A percentile compares a stretch with the other conserved stretches of the same genome.
These are phyloP conservation scores for Volucella inflata DNA, from an alignment of 2,888 invertebrate species.

Conservation along the genomic window DNA sequence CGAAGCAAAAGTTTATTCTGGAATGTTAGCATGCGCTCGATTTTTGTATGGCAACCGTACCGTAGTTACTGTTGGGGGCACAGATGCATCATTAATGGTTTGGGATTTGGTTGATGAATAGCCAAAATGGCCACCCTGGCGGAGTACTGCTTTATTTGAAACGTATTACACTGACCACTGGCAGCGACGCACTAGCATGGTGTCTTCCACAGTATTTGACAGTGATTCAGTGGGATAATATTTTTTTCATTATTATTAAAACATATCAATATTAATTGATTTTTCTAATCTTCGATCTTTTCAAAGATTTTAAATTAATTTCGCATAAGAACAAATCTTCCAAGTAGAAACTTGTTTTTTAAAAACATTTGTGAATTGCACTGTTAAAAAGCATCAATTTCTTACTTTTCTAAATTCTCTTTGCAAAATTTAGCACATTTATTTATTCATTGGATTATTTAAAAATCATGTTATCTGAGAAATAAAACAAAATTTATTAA, in stretches of 20 bases:
- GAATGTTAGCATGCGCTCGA: slow-evolving; percentile 90
- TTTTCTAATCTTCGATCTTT: slow-evolving; percentile 41
- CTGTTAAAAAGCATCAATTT: neutral
- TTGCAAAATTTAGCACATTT: slow-evolving; percentile 1
- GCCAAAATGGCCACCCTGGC: slow-evolving; percentile 84
- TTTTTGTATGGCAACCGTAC: slow-evolving; percentile 95
- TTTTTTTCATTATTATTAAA: slow-evolving; percentile 1
- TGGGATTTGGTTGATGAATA: slow-evolving; percentile 91
- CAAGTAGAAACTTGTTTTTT: slow-evolving; percentile 26
- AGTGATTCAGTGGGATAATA: slow-evolving; percentile 82
- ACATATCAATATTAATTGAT: slow-evolving; percentile 3
- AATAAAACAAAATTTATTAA: too few species aligned
- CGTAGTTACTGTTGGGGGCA: slow-evolving; percentile 93
- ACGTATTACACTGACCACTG: slow-evolving; percentile 81
- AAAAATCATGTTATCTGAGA: too few species aligned
- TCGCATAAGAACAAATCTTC: slow-evolving; percentile 33
- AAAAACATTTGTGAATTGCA: slow-evolving; percentile 17
- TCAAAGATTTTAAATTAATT: too few species aligned
- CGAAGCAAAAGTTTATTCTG: slow-evolving; percentile 94
- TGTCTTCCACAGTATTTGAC: slow-evolving; percentile 82
- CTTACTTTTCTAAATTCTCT: neutral
- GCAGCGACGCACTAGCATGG: slow-evolving; percentile 81
- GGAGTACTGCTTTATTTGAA: slow-evolving; percentile 79
- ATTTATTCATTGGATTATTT: neutral
- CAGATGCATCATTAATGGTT: slow-evolving; percentile 94